Conservation (phyloP, 2,113 vertebrate species). For the Clarias gariepinus region DNA sequence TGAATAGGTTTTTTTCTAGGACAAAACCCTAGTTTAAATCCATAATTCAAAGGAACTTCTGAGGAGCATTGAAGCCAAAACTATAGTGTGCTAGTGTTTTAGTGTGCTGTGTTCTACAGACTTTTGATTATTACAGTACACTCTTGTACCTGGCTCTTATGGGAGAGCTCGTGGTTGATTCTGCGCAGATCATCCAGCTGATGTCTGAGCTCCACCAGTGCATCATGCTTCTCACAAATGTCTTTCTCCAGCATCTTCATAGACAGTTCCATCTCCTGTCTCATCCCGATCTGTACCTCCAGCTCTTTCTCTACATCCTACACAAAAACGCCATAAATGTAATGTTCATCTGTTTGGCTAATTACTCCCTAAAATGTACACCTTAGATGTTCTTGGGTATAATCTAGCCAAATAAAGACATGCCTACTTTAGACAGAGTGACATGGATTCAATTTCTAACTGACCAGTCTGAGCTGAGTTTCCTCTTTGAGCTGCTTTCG, state of each 20-base stretch:
- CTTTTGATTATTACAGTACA: neutral
- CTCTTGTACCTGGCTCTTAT: constrained; percentile 89
- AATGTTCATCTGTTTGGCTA: neutral
- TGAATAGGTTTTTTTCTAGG: too few species aligned
- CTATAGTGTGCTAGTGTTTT: neutral
- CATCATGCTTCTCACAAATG: constrained; percentile 95
- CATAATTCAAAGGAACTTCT: too few species aligned
- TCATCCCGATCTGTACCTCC: constrained; percentile 95
- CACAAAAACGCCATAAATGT: neutral
- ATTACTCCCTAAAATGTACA: neutral
- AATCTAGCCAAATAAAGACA: neutral
- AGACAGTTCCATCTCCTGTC: constrained; percentile 97
- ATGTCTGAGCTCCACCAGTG: constrained; percentile 89
- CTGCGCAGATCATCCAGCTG: constrained; percentile 91
- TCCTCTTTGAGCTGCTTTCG: constrained; percentile 97
- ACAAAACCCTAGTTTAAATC: too few species aligned
- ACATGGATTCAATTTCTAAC: constrained; percentile 41
- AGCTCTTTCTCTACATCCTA: constrained; percentile 97
- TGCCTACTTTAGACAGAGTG: neutral
- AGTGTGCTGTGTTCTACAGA: neutral
- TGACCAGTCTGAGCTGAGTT: constrained; percentile 90
- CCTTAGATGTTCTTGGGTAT: neutral
- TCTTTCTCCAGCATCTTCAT: constrained; percentile 99
- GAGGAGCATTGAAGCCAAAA: neutral
- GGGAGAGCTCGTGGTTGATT: constrained; percentile 92